Evolutionary conservation across 2,797 vertebrate genomes (phyloP), one percentile per base, ranked within the genome.

Genomic region (Huso huso): DNA sequence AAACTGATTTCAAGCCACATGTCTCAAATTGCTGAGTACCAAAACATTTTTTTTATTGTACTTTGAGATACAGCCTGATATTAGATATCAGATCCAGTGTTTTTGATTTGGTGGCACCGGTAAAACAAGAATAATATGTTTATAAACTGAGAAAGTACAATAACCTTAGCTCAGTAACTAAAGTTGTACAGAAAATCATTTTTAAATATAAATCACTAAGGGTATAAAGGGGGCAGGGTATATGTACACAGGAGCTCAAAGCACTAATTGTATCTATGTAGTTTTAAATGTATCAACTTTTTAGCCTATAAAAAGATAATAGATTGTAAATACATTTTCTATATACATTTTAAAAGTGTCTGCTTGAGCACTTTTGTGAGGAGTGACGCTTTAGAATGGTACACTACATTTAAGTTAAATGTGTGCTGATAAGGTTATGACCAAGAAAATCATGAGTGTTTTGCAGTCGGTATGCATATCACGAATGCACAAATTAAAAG

Each of bases 231-330:
- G 83, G 87, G 89, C 85, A 89, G 89, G 89, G 89, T 89, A 83
- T 92, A 88, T 92, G 88, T 89, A 93, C 87, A 90, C 88, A 92
- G 73, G 91, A 93, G 88, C 88, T 92, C 84, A 93, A 95, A 95
- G 94, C 95, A 97, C 95, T 94, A 93, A 93, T 94, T 94, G 93
- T 94, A 90, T 91, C 89, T 82, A 84, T 88, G 89, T 91, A 89
- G 92, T 87, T 88, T 92, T 77, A 80, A 78, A 89, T 79, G 79
- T 90, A 86, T 90, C 77, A 77, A 77, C 68, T 79, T 93, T 90
- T 91, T 88, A 89, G 84, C 87, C 85, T 91, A 86, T 37, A 92
- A 86, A 83, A 84, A 92, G 91, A 88, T 89, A 82, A 85, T 93
- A 89, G 89, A 90, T 86, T 95, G 93, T 95, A 95, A 90, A 95